Evolutionary conservation across 2,113 vertebrate genomes (phyloP).

Genomic region (Emydura subglobosa): DNA sequence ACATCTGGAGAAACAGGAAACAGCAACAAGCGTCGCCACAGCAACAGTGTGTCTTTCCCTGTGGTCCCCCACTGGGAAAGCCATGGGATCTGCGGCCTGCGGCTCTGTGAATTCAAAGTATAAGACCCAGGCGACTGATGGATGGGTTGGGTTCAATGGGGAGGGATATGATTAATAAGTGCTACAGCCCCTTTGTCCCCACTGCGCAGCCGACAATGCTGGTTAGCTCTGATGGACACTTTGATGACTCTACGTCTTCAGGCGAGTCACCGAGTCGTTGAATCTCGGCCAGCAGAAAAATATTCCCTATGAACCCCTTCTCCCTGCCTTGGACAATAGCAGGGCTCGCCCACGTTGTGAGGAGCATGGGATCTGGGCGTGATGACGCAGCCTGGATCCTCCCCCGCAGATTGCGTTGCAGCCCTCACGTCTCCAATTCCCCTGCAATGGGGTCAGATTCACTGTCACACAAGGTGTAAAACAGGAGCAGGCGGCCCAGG

Average conservation of each 20-base stretch:
- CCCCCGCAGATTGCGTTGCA: fast-evolving
- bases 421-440: fast-evolving
- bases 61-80: slow-evolving; percentile 74
- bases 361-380: fast-evolving
- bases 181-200: slow-evolving; percentile 15
- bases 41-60: slow-evolving; percentile 76
- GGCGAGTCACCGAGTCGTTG: background rate
- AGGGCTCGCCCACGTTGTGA: background rate
- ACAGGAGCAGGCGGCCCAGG: background rate
- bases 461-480: background rate
- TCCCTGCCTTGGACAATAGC: background rate
- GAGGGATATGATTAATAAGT: slow-evolving; percentile 57
- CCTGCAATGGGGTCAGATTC: fast-evolving
- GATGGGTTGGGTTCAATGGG: slow-evolving; percentile 39
- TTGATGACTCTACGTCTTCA: slow-evolving; percentile 11
- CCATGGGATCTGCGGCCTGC: slow-evolving; percentile 78
- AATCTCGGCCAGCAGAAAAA: background rate
- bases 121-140: background rate
- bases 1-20: slow-evolving; percentile 56
- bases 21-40: slow-evolving; percentile 69
- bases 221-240: background rate
- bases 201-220: slow-evolving; percentile 6
- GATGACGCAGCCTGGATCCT: background rate
- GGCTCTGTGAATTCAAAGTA: slow-evolving; percentile 13
- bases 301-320: background rate